These are phyloP conservation scores for Alca torda DNA, from an alignment of 2,797 vertebrate genomes.

Conservation along the genomic window DNA sequence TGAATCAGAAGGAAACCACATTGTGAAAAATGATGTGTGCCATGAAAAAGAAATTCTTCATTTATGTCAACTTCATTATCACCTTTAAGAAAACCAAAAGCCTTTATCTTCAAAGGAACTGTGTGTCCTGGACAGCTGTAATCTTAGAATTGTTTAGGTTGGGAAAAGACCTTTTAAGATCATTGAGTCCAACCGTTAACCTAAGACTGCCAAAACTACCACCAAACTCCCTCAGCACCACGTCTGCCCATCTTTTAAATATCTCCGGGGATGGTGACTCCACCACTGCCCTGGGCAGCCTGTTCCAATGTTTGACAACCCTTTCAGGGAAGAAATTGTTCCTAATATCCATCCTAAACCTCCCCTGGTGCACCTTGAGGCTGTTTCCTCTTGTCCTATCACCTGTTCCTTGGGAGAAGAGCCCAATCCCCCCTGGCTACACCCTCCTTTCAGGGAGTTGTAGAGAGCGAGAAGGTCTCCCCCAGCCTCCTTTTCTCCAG, in stretches of 20 bases:
- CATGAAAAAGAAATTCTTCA: neutral
- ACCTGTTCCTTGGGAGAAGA: neutral
- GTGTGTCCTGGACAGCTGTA: neutral
- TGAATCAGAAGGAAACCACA: conserved; percentile 14
- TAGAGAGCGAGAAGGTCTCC: neutral
- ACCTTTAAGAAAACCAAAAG: neutral
- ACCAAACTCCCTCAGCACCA: neutral
- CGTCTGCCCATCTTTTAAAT: neutral
- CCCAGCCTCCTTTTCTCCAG: neutral
- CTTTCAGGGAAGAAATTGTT: neutral
- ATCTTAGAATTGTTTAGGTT: neutral
- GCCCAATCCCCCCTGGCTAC: neutral
- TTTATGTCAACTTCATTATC: neutral
- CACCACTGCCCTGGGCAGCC: neutral
- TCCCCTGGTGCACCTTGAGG: neutral
- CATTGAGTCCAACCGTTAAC: neutral
- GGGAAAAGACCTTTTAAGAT: neutral
- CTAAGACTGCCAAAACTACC: neutral
- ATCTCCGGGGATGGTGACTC: no score
- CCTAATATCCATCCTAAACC: neutral
- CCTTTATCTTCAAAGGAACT: neutral
- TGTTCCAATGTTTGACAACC: neutral
- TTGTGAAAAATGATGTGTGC: neutral
- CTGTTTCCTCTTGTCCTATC: neutral
- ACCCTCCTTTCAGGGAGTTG: neutral